Evolutionary conservation across 2,888 invertebrate genomes (phyloP), one percentile per base, ranked within the genome.

Genomic region (Acleris holmiana): DNA sequence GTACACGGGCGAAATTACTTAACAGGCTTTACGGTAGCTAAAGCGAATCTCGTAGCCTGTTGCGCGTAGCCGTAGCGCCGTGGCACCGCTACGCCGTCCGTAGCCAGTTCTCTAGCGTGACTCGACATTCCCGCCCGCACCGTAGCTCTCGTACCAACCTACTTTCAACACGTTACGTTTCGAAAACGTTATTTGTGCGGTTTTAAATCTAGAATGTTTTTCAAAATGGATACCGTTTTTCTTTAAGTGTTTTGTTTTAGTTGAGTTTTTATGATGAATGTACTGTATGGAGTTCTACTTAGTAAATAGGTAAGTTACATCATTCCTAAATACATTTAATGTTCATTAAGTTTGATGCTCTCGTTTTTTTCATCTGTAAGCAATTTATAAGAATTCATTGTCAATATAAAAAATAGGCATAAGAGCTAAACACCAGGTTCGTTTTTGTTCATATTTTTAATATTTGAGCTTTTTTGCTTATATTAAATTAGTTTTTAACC

Each of bases 51-150:
- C 72, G 73, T 76, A 78, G 88, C 88, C 89, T 88, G 88, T 88
- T 88, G 88, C 88, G 85, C 77, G 80, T 76, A 76, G 76, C 78
- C 73, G 71, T 69, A 72, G 71, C 66, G 66, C 68, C 75, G 82
- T 78, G 79, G 82, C 78, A 70, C 72, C 66, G 72, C 81, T 77
- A 78, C 80, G 75, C 47, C 40, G 65, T 17, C 74, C 83, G 86
- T 86, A 86, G 90, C 82, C 89, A 91, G 91, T 91, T 80, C 82
- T 83, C 82, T 80, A 79, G 78, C 82, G 84, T 77, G 81, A 75
- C 78, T 78, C 88, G 83, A 73, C 73, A 86, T 81, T 85, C 78
- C 82, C 88, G 83, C 87, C 77, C 89, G 90, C 84, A 79, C 79
- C 72, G 68, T 69, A 76, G 76, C 76, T 76, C 68, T 68, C 69